Base-by-base conservation (phyloP, 2,113 vertebrate species). In the Nibea coibor region DNA sequence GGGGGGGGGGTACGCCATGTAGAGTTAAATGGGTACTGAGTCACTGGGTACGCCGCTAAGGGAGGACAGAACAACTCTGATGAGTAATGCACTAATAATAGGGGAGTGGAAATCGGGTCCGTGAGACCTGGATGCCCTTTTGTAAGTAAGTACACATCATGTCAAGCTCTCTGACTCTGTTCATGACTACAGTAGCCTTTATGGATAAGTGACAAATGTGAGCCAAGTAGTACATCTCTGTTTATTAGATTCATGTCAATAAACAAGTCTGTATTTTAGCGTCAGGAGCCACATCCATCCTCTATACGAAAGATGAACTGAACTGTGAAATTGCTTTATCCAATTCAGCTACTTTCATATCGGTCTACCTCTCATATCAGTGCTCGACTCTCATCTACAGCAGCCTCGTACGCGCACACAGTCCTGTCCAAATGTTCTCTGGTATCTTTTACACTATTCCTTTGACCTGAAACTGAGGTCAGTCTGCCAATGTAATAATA, bases 1-100 rank as follows among this genome's bases (percentile, higher is more conserved):
- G 1, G 24, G 24, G 24, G 56, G 66, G 66, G 72, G 58, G 70
- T 17, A 51, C 20, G 20, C 71, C 15, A 31, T 83, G 69, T 69
- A 22, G 67, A 66, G 59, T 82, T 80, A 78, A 69, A 83, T 48
- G 58, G 61, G 65, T 57, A 64, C 72, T 57, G 76, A 88, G 79
- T 89, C 82, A 87, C 67, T 63, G 39, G 28, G 39, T 78, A 43
- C 5, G 20, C 74, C 75, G 56, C 31, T 78, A 54, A 65, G 51
- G 48, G 67, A 73, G 68, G 62, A 73, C 64, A 56, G 64, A 83
- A 51, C 56, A 66, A 58, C 35, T 78, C 61, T 66, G 53, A 76
- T 78, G 85, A 82, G 61, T 79, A 82, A 85, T n/a, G 62, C 26
- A 72, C 75, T 84, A 76, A 91, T 82, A 85, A 83, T 66, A 82